Base-by-base conservation (phyloP, 2,797 vertebrate species). In the Sorex maritimensis region DNA sequence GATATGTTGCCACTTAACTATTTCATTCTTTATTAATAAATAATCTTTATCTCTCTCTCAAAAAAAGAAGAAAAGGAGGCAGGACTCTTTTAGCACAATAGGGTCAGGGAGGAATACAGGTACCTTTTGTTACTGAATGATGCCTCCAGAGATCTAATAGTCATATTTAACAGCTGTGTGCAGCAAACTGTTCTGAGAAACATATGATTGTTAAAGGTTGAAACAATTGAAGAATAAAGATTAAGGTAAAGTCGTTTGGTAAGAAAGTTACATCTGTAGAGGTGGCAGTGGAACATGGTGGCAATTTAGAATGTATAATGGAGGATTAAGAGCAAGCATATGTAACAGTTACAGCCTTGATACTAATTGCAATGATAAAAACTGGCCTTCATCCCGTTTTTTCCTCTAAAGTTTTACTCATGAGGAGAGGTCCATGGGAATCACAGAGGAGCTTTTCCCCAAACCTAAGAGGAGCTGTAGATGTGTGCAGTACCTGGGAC, bases 21-120 rank as follows among this genome's bases (percentile, higher is more conserved):
- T 44, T 21, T 82, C 13, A 73, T 72, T 87, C 46, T 65, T 77
- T 90, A n/a, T 19, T 87, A 30, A 55, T 92, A 79, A 65, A 30
- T 6, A 77, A 44, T n/a, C 6, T 67, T 19, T 23, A 12, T n/a
- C 21, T 12, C 15, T 12, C 15, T 28, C 2, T 55, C 26, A 30
- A 34, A 34, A 34, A 34, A 34, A 34, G 34, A 34, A 34, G 34
- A 34, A 34, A 2, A 34, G 58, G 46, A 61, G 23, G 46, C 8
- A 77, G 55, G 17, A 7, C 5, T 81, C 4, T 6, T 81, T 68
- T 75, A 34, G 87, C 1, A 30, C 9, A 72, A 44, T 9, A 63
- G 30, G 12, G 1, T 68, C 52, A 46, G 82, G 12, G 8, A 94
- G 11, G 28, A 63, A 6, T 78, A 81, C 38, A 6, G 23, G 26